Base-by-base conservation (phyloP, 2,888 invertebrate genomes). In the Euspilapteryx auroguttella region DNA sequence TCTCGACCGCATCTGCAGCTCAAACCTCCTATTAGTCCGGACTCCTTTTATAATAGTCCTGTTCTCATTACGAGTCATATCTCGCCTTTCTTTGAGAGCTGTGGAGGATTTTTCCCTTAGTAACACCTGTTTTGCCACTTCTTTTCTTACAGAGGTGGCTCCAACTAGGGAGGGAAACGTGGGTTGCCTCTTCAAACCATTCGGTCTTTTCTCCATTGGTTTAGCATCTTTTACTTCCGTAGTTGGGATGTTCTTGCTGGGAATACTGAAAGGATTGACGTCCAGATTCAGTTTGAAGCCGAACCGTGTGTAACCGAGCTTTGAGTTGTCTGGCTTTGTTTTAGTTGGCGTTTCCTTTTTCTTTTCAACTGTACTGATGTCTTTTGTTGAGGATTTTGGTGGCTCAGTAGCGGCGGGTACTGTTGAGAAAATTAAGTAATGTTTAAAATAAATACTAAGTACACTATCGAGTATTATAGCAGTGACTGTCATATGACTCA, bases 1-100 rank as follows among this genome's bases (percentile, higher is more conserved):
- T 12, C 85, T 76, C 53, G 82, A 71, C 39, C 80, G 68, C 87
- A 87, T 87, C 42, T 85, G 81, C 30, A 87, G 50, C 30, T 87
- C 85, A 40, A 88, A 88, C 24, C 87, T 65, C 21, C 85, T 69
- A 52, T 88, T 88, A 0, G 82, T 81, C 21, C 87, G 63, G 0
- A 87, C 86, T 1, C 86, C 86, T 35, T 81, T 82, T 1, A 87
- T 63, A 4, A 75, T 45, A 0, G 63, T 64, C 27, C 82, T 64
- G 25, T 52, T 69, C 30, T 73, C 62, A 11, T 54, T 59, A 30
- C 76, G 57, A 12, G 39, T 54, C 2, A 37, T 35, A 10, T 42
- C 47, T 8, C 61, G 50, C 31, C 54, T 66, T 9, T 57, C 59
- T 0, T 58, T 39, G 12, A 40, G 36, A 28, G 4, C 34, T 4